Evolutionary conservation across 2,888 invertebrate species (phyloP).

Genomic region (Drosophila paucipuncta): DNA sequence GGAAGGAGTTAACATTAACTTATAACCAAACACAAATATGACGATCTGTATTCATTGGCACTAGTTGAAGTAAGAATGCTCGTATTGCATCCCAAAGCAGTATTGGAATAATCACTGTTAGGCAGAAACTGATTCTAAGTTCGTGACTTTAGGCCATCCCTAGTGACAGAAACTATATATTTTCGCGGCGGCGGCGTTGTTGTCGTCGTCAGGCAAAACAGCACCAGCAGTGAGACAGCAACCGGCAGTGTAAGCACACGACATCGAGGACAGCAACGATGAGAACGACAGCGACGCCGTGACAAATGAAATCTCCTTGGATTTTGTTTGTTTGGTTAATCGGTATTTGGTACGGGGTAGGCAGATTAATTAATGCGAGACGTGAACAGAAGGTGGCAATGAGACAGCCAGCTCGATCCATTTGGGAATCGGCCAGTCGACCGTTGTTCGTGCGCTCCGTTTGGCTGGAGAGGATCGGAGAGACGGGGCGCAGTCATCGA

Average conservation of each 20-base stretch:
- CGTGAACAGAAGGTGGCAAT: constrained; percentile 74
- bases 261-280: constrained; percentile 39
- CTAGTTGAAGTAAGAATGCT: not conserved
- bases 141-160: constrained; percentile 46
- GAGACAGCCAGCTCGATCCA: constrained; percentile 81
- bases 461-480: constrained; percentile 88
- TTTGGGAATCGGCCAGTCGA: constrained; percentile 88
- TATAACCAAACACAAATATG: not conserved
- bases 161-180: constrained; percentile 31
- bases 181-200: constrained; percentile 29
- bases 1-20: not conserved
- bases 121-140: not conserved
- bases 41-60: not conserved
- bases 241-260: constrained; percentile 57
- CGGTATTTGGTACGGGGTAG: constrained; percentile 32
- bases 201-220: constrained; percentile 80
- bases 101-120: not conserved
- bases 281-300: constrained; percentile 33
- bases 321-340: constrained; percentile 40
- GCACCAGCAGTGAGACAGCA: constrained; percentile 62
- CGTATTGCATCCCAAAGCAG: not conserved
- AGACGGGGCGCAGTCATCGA: constrained; percentile 85
- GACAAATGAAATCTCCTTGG: constrained; percentile 25
- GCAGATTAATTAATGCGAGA: constrained; percentile 51
- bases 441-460: constrained; percentile 88